These are phyloP conservation scores for Toxonevra muliebris DNA, from an alignment of 2,888 invertebrate genomes.

Conservation along the genomic window DNA sequence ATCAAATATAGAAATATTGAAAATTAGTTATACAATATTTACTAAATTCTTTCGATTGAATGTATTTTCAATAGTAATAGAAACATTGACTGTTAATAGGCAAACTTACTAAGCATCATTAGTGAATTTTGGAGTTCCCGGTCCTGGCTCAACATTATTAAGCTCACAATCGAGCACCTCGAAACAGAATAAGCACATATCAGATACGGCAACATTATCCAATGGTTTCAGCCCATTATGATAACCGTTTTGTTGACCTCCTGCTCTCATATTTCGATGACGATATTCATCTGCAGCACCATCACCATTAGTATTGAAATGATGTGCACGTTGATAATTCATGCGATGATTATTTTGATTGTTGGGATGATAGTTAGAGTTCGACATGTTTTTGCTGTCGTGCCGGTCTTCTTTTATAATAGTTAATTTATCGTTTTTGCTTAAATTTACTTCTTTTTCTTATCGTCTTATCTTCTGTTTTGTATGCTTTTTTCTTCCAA, in stretches of 20 bases:
- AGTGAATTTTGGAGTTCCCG: constrained; percentile 89
- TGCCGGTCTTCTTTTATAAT: too few species aligned
- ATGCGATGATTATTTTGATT: constrained; percentile 45
- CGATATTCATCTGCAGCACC: constrained; percentile 36
- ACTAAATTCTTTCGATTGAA: too few species aligned
- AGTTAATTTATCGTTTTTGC: too few species aligned
- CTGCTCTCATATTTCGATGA: constrained; percentile 13
- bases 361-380: constrained; percentile 43
- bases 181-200: constrained; percentile 99
- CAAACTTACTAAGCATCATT: constrained; percentile 93
- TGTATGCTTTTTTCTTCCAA: too few species aligned
- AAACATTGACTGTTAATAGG: too few species aligned
- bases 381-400: constrained; percentile 41
- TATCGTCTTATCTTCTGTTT: too few species aligned
- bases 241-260: constrained; percentile 42
- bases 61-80: too few species aligned
- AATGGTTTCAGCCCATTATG: constrained; percentile 48
- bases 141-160: constrained; percentile 86
- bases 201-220: constrained; percentile 79
- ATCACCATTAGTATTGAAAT: constrained; percentile 37
- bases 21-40: too few species aligned
- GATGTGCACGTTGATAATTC: constrained; percentile 36
- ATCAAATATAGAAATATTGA: too few species aligned
- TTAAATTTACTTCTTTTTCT: too few species aligned
- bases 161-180: constrained; percentile 96